A percentile compares a stretch with the other conserved stretches of the same genome.
Conservation (phyloP, 1,140 invertebrate species). For the Sycophila sp. region DNA sequence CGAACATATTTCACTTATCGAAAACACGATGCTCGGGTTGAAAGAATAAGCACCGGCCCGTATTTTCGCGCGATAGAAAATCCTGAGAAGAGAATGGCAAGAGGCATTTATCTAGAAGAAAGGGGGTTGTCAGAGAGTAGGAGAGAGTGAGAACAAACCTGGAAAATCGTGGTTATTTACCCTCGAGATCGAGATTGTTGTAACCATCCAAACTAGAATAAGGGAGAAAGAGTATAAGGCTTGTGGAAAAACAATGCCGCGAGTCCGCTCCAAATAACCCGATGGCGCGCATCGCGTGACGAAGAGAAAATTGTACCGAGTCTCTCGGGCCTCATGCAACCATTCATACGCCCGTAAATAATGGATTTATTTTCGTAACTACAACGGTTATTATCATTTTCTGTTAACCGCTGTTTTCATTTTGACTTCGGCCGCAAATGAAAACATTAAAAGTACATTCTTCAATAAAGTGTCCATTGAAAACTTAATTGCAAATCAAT, state of each 20-base stretch:
- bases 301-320: background rate
- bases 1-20: too few species aligned
- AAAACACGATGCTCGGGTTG: too few species aligned
- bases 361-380: constrained; percentile 10
- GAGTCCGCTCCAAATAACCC: constrained; percentile 14
- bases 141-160: background rate
- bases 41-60: background rate
- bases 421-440: too few species aligned
- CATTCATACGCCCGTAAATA: background rate
- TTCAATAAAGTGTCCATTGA: too few species aligned
- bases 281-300: background rate
- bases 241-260: constrained; percentile 2
- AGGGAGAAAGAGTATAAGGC: background rate
- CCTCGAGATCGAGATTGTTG: constrained; percentile 3
- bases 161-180: background rate
- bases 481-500: too few species aligned
- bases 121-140: background rate
- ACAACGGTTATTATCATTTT: too few species aligned
- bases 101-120: background rate
- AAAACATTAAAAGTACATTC: too few species aligned
- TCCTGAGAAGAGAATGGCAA: background rate
- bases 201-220: background rate
- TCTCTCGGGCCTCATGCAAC: background rate
- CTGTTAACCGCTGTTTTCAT: too few species aligned
- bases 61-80: background rate